phyloP scores from a whole-genome alignment of 2,888 invertebrate genomes.

The Diarsia rubi region DNA sequence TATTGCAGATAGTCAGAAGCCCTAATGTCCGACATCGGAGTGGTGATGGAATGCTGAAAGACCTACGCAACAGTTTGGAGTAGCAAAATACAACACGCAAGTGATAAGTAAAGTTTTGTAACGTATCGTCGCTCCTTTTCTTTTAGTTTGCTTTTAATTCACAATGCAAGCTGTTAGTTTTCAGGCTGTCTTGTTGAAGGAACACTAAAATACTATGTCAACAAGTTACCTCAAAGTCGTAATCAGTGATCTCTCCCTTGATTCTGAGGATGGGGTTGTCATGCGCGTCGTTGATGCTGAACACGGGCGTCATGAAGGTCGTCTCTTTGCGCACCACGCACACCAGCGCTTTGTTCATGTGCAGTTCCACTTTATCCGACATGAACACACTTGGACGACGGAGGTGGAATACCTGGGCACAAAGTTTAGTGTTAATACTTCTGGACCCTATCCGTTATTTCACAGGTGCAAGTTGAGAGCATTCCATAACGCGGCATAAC shows the following conservation, averaged over 20 bases:
- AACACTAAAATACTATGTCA: background rate
- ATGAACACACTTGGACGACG: slow-evolving; percentile 78
- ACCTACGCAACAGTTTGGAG: background rate
- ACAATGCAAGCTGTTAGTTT: background rate
- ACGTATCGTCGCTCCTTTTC: background rate
- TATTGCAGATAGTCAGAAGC: background rate
- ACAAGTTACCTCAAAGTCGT: slow-evolving; percentile 50
- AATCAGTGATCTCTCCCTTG: slow-evolving; percentile 74
- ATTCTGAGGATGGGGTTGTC: slow-evolving; percentile 73
- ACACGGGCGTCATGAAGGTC: slow-evolving; percentile 78
- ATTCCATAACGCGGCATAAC: background rate
- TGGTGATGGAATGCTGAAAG: background rate
- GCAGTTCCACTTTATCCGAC: slow-evolving; percentile 78
- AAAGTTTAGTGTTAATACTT: background rate
- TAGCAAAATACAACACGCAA: background rate
- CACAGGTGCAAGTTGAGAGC: background rate
- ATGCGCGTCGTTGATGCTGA: slow-evolving; percentile 73
- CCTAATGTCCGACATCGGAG: background rate
- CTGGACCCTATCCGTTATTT: background rate
- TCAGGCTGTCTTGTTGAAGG: background rate
- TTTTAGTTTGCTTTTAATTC: background rate
- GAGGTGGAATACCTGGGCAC: slow-evolving; percentile 75
- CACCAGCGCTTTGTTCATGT: slow-evolving; percentile 69
- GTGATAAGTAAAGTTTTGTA: background rate
- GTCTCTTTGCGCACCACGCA: slow-evolving; percentile 76